phyloP scores from a whole-genome alignment of 2,888 invertebrate species.

The Imbricaverruca yamaguchii region DNA sequence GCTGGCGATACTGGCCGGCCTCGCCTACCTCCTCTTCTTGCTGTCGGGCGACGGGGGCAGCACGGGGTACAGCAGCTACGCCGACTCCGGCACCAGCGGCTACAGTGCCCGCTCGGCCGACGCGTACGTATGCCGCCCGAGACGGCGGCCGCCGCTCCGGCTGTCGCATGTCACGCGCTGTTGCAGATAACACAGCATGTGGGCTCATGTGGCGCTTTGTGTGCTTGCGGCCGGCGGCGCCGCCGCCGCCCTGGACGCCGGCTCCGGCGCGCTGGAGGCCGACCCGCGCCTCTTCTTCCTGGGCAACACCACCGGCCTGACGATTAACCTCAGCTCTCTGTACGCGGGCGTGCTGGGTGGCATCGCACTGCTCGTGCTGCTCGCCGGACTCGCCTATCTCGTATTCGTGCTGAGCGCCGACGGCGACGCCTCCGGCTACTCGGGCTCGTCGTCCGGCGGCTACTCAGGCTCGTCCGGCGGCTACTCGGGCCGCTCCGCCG shows the following conservation, averaged over 20 bases:
- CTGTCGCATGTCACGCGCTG: neutral
- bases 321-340: neutral
- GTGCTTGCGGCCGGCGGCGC: neutral
- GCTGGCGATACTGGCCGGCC: neutral
- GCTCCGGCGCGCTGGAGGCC: neutral
- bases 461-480: neutral
- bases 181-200: slow-evolving; percentile 12
- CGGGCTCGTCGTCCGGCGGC: neutral
- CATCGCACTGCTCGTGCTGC: neutral
- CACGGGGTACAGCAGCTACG: neutral
- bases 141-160: neutral
- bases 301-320: neutral
- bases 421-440: neutral
- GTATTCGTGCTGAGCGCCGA: neutral
- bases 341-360: neutral
- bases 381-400: neutral
- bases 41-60: neutral
- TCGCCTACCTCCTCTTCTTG: neutral
- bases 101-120: neutral
- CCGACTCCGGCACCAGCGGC: neutral
- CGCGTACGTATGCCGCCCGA: neutral
- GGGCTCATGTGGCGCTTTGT: neutral
- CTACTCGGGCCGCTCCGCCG: neutral
- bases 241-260: neutral
- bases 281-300: neutral